A percentile compares a stretch with the other conserved stretches of the same genome.
Evolutionary conservation across 2,113 vertebrate genomes (phyloP).

Genomic region (Orientallactaga bullata): DNA sequence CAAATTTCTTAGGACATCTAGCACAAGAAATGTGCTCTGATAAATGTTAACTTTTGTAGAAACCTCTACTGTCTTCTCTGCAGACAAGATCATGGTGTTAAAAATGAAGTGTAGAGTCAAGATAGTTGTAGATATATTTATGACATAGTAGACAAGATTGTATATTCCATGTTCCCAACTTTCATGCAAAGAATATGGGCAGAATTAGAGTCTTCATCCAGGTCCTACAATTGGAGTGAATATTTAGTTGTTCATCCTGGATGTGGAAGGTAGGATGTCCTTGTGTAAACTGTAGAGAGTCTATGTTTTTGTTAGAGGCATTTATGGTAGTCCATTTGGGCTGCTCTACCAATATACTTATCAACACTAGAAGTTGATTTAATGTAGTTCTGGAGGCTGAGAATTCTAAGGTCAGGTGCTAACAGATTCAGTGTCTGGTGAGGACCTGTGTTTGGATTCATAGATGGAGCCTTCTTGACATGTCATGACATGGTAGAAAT

Average conservation of each 20-base stretch:
- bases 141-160: background rate
- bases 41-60: slow-evolving; percentile 31
- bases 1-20: background rate
- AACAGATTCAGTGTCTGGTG: background rate
- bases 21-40: background rate
- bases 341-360: background rate
- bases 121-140: background rate
- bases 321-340: background rate
- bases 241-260: background rate
- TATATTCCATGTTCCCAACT: background rate
- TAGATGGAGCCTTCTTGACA: background rate
- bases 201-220: background rate
- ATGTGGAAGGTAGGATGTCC: background rate
- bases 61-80: background rate
- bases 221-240: background rate
- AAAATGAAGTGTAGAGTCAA: background rate
- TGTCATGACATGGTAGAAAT: background rate
- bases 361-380: background rate
- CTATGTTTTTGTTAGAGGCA: background rate
- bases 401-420: background rate
- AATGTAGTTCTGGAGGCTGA: background rate
- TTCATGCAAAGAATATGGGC: background rate
- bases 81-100: background rate
- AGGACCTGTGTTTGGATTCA: background rate
- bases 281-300: background rate